Evolutionary conservation across 2,113 vertebrate genomes (phyloP).

Genomic region (Passer montanus): DNA sequence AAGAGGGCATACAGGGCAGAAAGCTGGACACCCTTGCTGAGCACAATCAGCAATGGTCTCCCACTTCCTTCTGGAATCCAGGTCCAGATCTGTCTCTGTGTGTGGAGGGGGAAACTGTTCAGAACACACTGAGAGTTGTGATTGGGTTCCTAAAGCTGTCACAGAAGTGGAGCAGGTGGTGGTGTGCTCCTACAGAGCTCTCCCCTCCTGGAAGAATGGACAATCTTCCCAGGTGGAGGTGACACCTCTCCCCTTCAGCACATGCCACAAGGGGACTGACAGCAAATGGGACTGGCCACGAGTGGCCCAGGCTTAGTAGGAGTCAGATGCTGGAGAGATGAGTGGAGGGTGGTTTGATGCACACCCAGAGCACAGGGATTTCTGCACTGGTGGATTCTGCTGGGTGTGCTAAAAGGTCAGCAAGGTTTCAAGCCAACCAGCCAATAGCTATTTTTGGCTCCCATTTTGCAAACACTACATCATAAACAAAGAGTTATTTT

Average conservation of each 20-base stretch:
- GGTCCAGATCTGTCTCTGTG: background rate
- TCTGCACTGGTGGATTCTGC: background rate
- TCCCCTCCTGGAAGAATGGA: background rate
- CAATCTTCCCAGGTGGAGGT: background rate
- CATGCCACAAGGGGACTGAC: background rate
- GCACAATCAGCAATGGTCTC: background rate
- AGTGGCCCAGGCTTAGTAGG: background rate
- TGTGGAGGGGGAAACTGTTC: background rate
- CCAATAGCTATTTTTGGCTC: conserved; percentile 57
- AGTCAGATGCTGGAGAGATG: background rate
- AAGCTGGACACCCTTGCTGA: background rate
- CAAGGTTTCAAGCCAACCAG: conserved; percentile 15
- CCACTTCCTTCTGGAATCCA: background rate
- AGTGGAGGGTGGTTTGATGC: background rate
- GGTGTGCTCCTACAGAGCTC: background rate
- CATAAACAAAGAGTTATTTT: conserved; percentile 68
- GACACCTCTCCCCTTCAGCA: background rate
- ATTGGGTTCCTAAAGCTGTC: background rate
- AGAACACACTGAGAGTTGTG: background rate
- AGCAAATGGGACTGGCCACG: background rate
- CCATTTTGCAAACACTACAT: conserved; percentile 25
- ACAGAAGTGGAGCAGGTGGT: background rate
- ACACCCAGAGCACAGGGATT: background rate
- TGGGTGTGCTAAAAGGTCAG: conserved; percentile 50
- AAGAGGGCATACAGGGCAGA: background rate